Evolutionary conservation across 2,113 vertebrate species (phyloP).

Genomic region (Epinephelus fuscoguttatus): DNA sequence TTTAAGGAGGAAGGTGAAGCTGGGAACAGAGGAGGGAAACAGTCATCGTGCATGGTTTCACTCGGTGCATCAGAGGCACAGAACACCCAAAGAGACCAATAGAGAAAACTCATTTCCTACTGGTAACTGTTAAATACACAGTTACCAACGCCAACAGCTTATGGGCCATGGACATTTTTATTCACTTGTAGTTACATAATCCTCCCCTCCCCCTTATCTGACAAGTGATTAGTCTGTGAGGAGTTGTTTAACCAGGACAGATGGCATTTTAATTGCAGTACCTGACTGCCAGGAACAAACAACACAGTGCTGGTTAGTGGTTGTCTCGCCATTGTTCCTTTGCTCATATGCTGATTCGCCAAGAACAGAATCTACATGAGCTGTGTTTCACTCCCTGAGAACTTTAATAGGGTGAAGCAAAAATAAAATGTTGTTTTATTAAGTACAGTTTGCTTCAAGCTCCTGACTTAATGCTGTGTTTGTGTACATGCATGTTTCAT

Average conservation of each 20-base stretch:
- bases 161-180: slow-evolving; percentile 47
- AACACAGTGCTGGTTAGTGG: background rate
- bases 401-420: background rate
- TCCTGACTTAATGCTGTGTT: background rate
- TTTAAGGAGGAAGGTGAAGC: slow-evolving; percentile 56
- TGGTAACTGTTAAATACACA: slow-evolving; percentile 36
- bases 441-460: background rate
- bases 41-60: background rate
- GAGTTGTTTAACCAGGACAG: slow-evolving; percentile 68
- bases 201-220: slow-evolving; percentile 54
- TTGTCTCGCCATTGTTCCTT: background rate
- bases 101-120: slow-evolving; percentile 10
- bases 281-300: slow-evolving; percentile 60
- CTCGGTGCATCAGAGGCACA: slow-evolving; percentile 5
- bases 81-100: background rate
- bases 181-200: slow-evolving; percentile 62
- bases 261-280: slow-evolving; percentile 65
- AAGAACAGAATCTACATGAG: background rate
- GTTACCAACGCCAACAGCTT: slow-evolving; percentile 42
- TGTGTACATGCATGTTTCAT: background rate
- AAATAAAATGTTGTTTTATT: background rate
- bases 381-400: background rate
- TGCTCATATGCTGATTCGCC: background rate
- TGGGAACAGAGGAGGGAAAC: slow-evolving; percentile 28
- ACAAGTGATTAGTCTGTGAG: slow-evolving; percentile 62